Conservation (phyloP, 2,113 vertebrate species). For the Rhinoptilus africanus region DNA sequence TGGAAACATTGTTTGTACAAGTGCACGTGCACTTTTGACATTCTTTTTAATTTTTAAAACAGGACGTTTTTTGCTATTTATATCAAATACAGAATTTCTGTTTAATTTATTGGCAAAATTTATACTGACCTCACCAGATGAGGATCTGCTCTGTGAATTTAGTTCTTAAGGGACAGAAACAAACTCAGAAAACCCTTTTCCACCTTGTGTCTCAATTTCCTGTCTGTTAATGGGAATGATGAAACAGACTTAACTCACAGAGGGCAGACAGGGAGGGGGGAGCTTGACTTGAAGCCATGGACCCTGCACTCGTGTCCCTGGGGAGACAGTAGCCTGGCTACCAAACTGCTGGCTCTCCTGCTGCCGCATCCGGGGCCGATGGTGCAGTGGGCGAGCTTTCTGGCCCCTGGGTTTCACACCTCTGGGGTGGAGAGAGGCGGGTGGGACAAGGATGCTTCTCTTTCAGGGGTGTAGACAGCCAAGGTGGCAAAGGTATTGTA, state of each 20-base stretch:
- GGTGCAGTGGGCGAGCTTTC: background rate
- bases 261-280: background rate
- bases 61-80: background rate
- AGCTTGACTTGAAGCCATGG: background rate
- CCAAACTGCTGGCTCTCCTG: background rate
- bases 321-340: background rate
- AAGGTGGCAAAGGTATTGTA: background rate
- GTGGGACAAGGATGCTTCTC: background rate
- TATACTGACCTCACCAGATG: background rate
- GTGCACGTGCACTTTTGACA: background rate
- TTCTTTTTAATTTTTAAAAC: background rate
- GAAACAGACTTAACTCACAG: background rate
- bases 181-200: background rate
- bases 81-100: background rate
- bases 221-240: background rate
- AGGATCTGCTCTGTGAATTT: background rate
- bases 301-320: accelerated
- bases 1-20: conserved; percentile 31
- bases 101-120: background rate
- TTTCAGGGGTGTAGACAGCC: background rate
- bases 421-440: accelerated
- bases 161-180: background rate
- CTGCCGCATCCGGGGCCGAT: accelerated
- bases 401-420: background rate
- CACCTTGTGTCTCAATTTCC: background rate